phyloP scores from a whole-genome alignment of 2,113 vertebrate species.

The Rhinoptilus africanus region DNA sequence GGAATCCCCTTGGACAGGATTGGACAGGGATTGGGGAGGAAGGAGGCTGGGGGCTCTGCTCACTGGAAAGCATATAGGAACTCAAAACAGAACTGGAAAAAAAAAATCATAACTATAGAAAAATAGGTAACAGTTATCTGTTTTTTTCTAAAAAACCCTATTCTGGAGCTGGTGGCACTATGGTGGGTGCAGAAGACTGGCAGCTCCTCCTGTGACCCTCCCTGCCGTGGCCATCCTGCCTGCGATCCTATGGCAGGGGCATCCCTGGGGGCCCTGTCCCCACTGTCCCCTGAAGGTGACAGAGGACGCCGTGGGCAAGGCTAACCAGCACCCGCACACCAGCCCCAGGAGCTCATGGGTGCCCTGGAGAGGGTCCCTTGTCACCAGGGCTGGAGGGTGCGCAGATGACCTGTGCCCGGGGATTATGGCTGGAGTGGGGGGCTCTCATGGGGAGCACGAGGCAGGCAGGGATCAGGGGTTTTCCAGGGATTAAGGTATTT shows the following conservation, averaged over 20 bases:
- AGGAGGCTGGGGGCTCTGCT: background rate
- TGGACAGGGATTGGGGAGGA: no score
- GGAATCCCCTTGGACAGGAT: background rate
- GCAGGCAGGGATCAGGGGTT: background rate
- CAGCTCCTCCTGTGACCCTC: background rate
- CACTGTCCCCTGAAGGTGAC: background rate
- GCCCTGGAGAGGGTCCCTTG: background rate
- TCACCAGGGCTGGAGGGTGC: background rate
- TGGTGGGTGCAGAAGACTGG: background rate
- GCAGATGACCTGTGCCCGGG: background rate
- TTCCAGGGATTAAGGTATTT: slow-evolving; percentile 39
- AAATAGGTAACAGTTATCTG: background rate
- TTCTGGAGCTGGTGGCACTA: background rate
- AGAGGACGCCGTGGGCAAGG: background rate
- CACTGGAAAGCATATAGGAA: background rate
- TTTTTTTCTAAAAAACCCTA: background rate
- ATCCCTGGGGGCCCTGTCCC: background rate
- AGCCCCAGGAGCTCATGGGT: background rate
- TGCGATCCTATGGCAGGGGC: background rate
- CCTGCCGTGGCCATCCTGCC: background rate
- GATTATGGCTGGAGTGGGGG: background rate
- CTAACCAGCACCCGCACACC: background rate
- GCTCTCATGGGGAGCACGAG: background rate
- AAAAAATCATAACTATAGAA: background rate
- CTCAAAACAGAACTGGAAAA: background rate